Base-by-base conservation (phyloP, 1,140 invertebrate species). In the Dryas iulia region DNA sequence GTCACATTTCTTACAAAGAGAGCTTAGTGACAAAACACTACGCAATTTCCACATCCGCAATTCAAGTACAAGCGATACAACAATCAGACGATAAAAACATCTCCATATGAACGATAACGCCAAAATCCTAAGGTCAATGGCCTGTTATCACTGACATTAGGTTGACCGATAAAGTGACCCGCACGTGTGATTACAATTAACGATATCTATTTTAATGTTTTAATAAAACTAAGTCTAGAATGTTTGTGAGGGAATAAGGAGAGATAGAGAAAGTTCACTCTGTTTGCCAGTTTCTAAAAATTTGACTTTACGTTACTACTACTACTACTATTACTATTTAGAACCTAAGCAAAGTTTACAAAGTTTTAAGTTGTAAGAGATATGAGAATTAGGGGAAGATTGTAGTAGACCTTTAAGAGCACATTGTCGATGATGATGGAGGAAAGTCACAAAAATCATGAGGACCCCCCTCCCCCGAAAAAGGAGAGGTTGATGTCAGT, bases 61-160 rank as follows among this genome's bases (percentile, higher is more conserved):
- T 53, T 23, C 0, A 24, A 21, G 26, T 11, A n/a, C 31, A 30
- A 18, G 8, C 31, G 31, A 21, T 18, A 8, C 14, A 59, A 8
- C n/a, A 59, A 62, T 62, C 60, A 63, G 60, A 63, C 47, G 60
- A 33, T 63, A 63, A 53, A 52, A 63, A 33, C 28, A 53, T 30
- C 24, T 52, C n/a, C 31, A 63, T 53, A 10, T 54, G 60, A 31
- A 63, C 60, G 60, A 63, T 63, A 63, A 63, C 39, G 47, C 60
- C n/a, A 63, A 63, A 63, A 52, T 54, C 63, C 24, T 66, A 39
- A 58, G 67, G 33, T 64, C 67, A 69, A 26, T 59, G 23, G 11
- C 35, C 31, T 30, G 11, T 62, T 69, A 69, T 62, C 67, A 23
- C 7, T 58, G 59, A 67, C 53, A 47, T 62, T 53, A 52, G 30